Conservation (phyloP, 92 coral and sea anemone genomes). For the Bergia puertoricense region DNA sequence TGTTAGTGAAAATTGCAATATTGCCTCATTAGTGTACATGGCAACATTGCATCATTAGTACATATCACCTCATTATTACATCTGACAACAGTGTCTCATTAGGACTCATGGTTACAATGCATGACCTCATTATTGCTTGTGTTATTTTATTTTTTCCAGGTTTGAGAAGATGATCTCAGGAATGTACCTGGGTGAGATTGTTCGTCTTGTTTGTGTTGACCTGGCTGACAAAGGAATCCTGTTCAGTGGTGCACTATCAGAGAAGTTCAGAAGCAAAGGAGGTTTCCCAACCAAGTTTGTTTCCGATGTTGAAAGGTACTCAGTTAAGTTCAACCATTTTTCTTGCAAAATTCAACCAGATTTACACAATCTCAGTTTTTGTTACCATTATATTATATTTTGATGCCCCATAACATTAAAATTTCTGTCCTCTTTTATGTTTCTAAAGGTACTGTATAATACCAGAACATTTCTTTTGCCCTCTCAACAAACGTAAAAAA, state of each 20-base stretch:
- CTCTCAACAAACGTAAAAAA: too few relatives aligned
- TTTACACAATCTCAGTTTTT: background rate
- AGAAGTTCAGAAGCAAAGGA: conserved; percentile 68
- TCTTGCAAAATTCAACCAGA: background rate
- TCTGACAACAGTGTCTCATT: too few relatives aligned
- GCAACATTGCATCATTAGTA: background rate
- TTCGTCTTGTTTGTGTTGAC: conserved; percentile 80
- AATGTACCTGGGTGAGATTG: conserved; percentile 95
- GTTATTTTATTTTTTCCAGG: conserved; percentile 42
- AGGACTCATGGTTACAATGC: background rate
- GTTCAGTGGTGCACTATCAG: conserved; percentile 71
- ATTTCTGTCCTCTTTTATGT: too few relatives aligned
- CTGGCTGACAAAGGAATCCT: conserved; percentile 74
- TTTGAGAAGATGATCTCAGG: conserved; percentile 99
- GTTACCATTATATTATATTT: background rate
- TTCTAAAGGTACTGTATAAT: too few relatives aligned
- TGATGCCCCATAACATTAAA: background rate
- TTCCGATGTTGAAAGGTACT: conserved; percentile 93
- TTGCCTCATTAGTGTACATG: background rate
- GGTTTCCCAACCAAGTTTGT: conserved; percentile 87
- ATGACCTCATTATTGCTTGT: too few relatives aligned
- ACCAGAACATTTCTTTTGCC: too few relatives aligned
- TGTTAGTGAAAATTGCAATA: background rate
- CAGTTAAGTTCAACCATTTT: background rate
- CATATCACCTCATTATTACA: background rate